Evolutionary conservation across 2,888 invertebrate species (phyloP).

Genomic region (Cylindroiulus punctatus): DNA sequence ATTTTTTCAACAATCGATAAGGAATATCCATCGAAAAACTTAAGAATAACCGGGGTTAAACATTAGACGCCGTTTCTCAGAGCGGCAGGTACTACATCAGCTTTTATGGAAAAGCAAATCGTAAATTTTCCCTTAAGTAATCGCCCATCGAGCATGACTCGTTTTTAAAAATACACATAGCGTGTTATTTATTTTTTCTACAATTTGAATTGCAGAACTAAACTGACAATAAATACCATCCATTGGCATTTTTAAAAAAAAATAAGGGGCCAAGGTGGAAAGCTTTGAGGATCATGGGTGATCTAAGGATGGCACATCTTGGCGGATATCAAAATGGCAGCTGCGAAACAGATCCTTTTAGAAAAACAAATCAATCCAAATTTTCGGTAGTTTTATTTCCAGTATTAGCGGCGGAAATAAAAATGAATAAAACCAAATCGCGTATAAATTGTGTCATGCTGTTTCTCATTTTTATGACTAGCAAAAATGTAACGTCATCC

Average conservation of each 20-base stretch:
- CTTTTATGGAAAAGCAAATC: conserved; percentile 10
- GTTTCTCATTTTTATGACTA: too few species aligned
- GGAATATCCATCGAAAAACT: conserved; percentile 22
- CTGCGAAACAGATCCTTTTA: not conserved
- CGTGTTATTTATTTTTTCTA: not conserved
- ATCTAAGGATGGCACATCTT: not conserved
- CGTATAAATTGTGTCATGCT: too few species aligned
- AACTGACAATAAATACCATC: not conserved
- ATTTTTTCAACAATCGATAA: not conserved
- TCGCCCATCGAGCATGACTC: not conserved
- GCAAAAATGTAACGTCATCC: too few species aligned
- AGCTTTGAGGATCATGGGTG: not conserved
- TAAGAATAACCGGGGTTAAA: not conserved
- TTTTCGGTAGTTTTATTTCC: not conserved
- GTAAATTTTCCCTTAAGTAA: not conserved
- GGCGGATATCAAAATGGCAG: not conserved
- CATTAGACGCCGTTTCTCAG: not conserved
- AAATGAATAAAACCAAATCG: not conserved
- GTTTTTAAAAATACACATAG: not conserved
- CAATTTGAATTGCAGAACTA: not conserved
- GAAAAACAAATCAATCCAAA: not conserved
- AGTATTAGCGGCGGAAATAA: not conserved
- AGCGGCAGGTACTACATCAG: not conserved
- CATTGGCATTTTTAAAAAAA: not conserved
- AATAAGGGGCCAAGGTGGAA: not conserved